Evolutionary conservation across 2,888 invertebrate genomes (phyloP).

Genomic region (Rotaria sp.): DNA sequence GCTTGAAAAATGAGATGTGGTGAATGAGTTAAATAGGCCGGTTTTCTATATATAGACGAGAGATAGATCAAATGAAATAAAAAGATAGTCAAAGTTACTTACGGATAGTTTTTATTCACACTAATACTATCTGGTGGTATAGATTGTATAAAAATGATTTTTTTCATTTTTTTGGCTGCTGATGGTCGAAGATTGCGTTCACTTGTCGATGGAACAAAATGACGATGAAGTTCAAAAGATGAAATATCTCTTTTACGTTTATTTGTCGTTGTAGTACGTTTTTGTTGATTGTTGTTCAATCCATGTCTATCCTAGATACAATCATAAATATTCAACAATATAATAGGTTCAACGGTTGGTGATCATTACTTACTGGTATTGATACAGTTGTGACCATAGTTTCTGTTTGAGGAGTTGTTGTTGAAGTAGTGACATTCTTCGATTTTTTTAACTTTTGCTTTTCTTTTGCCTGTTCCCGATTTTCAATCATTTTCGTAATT

Average conservation of each 20-base stretch:
- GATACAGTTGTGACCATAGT: not conserved
- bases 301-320: not conserved
- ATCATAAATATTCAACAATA: not conserved
- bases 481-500: not conserved
- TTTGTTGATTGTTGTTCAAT: not conserved
- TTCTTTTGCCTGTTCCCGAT: not conserved
- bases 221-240: not conserved
- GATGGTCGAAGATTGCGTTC: too few relatives aligned
- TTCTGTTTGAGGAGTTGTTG: not conserved
- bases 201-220: not conserved
- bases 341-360: too few relatives aligned
- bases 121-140: not conserved
- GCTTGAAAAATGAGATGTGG: not conserved
- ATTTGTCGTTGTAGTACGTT: not conserved
- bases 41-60: not conserved
- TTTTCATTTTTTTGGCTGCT: not conserved
- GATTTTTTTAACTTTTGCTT: not conserved
- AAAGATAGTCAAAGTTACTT: not conserved
- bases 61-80: not conserved
- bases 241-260: not conserved
- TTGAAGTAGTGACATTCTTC: not conserved
- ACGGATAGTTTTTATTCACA: not conserved
- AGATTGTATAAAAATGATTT: not conserved
- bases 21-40: not conserved
- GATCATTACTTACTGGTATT: not conserved